These are phyloP conservation scores for Martes martes DNA, from an alignment of 2,113 vertebrate species.

Conservation along the genomic window DNA sequence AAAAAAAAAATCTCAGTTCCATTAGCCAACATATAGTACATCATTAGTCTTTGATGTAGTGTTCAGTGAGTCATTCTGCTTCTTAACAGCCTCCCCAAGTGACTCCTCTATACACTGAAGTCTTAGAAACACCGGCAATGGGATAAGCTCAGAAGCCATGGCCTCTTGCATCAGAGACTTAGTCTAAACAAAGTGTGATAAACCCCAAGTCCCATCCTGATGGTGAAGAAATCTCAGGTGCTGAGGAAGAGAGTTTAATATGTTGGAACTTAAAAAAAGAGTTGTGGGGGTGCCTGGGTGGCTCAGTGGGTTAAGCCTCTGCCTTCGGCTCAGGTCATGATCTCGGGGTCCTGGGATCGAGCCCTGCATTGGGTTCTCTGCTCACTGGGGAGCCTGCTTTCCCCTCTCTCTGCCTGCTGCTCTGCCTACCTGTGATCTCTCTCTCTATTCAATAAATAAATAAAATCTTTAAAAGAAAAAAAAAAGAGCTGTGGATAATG, in stretches of 20 bases:
- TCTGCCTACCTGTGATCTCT: too few relatives aligned
- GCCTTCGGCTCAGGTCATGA: too few relatives aligned
- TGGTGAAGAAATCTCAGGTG: not conserved
- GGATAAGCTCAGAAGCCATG: not conserved
- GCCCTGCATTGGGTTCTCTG: too few relatives aligned
- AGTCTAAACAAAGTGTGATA: not conserved
- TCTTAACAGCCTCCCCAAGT: not conserved
- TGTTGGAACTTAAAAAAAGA: not conserved
- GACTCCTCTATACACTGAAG: not conserved
- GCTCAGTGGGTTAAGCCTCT: too few relatives aligned
- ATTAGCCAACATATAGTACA: not conserved
- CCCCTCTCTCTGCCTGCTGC: too few relatives aligned
- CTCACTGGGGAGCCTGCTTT: too few relatives aligned
- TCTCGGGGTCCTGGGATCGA: too few relatives aligned
- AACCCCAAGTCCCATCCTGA: not conserved
- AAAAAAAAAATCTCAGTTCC: not conserved
- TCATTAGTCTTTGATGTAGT: not conserved
- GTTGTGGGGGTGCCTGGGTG: not conserved
- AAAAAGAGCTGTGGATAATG: not conserved
- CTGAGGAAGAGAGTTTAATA: not conserved
- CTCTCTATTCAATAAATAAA: too few relatives aligned
- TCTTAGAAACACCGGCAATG: not conserved
- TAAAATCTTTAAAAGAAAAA: too few relatives aligned
- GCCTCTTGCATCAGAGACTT: not conserved
- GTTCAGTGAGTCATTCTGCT: not conserved